Evolutionary conservation across 2,888 invertebrate genomes (phyloP).

Genomic region (Ophonus ardosiacus): DNA sequence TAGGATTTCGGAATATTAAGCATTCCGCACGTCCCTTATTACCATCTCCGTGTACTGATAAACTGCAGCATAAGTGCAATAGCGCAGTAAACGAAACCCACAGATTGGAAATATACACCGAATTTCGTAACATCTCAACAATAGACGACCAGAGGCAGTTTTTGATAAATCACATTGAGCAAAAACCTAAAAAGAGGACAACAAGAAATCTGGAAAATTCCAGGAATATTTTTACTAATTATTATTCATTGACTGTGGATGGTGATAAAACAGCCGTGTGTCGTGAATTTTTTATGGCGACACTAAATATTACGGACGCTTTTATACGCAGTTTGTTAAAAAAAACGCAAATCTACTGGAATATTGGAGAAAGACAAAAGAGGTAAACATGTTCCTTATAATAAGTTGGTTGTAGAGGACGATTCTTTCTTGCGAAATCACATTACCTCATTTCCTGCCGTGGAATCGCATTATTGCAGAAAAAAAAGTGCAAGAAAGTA

Average conservation of each 20-base stretch:
- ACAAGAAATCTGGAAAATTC: constrained; percentile 67
- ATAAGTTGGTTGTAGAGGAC: too few relatives aligned
- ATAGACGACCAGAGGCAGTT: constrained; percentile 67
- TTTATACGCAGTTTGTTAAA: constrained; percentile 67
- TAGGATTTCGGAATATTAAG: constrained; percentile 8
- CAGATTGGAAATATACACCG: constrained; percentile 65
- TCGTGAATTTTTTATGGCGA: constrained; percentile 67
- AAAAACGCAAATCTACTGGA: constrained; percentile 63
- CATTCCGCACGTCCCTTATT: constrained; percentile 66
- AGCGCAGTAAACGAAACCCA: constrained; percentile 65
- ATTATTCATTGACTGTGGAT: constrained; percentile 63
- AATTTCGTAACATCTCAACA: constrained; percentile 64
- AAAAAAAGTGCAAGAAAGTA: constrained; percentile 64
- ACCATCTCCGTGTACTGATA: constrained; percentile 66
- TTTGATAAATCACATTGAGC: constrained; percentile 60
- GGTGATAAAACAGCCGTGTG: constrained; percentile 63
- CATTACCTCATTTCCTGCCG: constrained; percentile 66
- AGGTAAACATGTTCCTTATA: constrained; percentile 54
- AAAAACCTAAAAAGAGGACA: constrained; percentile 66
- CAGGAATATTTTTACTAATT: constrained; percentile 65
- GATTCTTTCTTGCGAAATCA: constrained; percentile 65
- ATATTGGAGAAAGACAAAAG: constrained; percentile 66
- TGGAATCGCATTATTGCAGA: constrained; percentile 67
- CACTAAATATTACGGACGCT: constrained; percentile 66
- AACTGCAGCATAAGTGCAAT: constrained; percentile 67